Evolutionary conservation across 2,888 invertebrate species (phyloP).

Genomic region (Pasiphila rectangulata): DNA sequence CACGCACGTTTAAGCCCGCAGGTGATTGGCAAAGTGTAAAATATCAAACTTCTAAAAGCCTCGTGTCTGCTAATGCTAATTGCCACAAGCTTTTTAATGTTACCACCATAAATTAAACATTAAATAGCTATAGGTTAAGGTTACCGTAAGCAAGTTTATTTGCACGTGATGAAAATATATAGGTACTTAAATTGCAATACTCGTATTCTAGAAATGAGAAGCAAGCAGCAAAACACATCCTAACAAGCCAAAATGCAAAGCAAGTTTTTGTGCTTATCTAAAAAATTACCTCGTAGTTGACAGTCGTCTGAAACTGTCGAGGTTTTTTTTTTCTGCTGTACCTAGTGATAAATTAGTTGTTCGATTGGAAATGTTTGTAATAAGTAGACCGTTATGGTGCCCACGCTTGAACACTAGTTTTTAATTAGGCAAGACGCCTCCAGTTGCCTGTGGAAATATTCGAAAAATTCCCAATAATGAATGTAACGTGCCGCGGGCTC

Average conservation of each 20-base stretch:
- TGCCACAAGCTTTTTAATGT: too few species aligned
- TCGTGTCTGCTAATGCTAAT: too few species aligned
- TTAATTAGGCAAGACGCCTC: slow-evolving; percentile 56
- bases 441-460: slow-evolving; percentile 43
- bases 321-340: slow-evolving; percentile 43
- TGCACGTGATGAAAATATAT: neutral
- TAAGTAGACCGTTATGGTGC: slow-evolving; percentile 63
- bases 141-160: neutral
- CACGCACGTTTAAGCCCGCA: too few species aligned
- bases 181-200: neutral
- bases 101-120: too few species aligned
- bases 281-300: slow-evolving; percentile 36
- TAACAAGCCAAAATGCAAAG: slow-evolving; percentile 22
- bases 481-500: slow-evolving; percentile 27
- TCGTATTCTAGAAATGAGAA: slow-evolving; percentile 18
- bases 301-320: slow-evolving; percentile 39
- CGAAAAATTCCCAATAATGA: slow-evolving; percentile 47
- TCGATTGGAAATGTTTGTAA: slow-evolving; percentile 51
- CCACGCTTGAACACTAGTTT: slow-evolving; percentile 52
- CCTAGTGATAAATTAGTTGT: slow-evolving; percentile 52
- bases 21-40: too few species aligned
- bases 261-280: slow-evolving; percentile 29
- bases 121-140: too few species aligned
- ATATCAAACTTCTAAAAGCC: too few species aligned
- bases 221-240: neutral